These are phyloP conservation scores for Sebastes fasciatus DNA, from an alignment of 2,113 vertebrate species.

Conservation along the genomic window DNA sequence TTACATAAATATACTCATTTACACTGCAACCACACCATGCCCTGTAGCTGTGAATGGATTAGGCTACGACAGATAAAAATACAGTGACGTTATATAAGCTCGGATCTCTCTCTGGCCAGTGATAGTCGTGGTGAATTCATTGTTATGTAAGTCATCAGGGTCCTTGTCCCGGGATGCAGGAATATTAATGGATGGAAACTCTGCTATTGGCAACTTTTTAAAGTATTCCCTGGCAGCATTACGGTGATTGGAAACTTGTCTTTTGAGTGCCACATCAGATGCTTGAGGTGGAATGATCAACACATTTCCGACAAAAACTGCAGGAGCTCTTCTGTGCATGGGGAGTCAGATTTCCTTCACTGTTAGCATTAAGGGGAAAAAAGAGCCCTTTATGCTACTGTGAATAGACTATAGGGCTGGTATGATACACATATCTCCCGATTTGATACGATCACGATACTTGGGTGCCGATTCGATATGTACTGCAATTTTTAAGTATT, in stretches of 20 bases:
- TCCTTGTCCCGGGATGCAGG: slow-evolving; percentile 35
- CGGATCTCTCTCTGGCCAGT: slow-evolving; percentile 26
- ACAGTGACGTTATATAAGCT: slow-evolving; percentile 67
- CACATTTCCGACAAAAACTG: no score
- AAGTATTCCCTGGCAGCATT: background rate
- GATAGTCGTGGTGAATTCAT: slow-evolving; percentile 41
- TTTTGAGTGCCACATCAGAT: background rate
- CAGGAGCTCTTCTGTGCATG: no score
- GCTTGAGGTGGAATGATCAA: background rate
- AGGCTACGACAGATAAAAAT: slow-evolving; percentile 18
- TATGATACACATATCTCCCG: no score
- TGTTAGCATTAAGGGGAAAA: no score
- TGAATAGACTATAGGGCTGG: no score
- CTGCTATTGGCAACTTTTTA: background rate
- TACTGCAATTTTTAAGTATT: no score
- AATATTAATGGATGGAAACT: slow-evolving; percentile 8
- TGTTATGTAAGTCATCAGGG: slow-evolving; percentile 67
- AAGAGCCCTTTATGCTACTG: no score
- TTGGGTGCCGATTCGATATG: no score
- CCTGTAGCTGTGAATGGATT: slow-evolving; percentile 24
- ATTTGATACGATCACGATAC: no score
- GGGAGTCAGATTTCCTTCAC: no score
- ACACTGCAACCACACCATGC: background rate
- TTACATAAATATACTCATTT: background rate
- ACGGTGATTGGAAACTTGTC: background rate